Evolutionary conservation across 2,113 vertebrate species (phyloP), one percentile per base, ranked within the genome.

Genomic region (Dicrurus megarhynchus): DNA sequence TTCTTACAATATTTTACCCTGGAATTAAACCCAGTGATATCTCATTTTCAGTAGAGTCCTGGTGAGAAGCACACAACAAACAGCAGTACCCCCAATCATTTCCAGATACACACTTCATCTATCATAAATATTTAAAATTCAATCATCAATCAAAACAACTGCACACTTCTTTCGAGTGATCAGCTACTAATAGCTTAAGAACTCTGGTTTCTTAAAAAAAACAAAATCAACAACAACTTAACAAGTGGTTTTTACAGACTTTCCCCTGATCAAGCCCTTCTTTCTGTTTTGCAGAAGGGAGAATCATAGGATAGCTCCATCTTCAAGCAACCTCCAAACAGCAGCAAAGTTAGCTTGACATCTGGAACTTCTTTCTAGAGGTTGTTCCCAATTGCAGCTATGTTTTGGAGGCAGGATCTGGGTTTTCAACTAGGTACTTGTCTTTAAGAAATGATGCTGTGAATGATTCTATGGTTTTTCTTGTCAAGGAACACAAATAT

Each of bases 111-210:
- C 59, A 61, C 90, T 97, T 83, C 80, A 96, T 97, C 89, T 33
- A 32, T 92, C 95, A 92, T 87, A 93, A 95, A 96, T 96, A 94
- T 89, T 97, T 97, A 97, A 97, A 97, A 96, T 95, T 92, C 91
- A 97, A 75, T 88, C 90, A 89, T 97, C 96, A 97, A 93, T 96
- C 95, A 95, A 86, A 97, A 76, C 74, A 96, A 81, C 90, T 93
- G 69, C 87, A 90, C 68, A 71, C 52, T 97, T 89, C 42, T 77
- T 97, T 94, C 74, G 68, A 95, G 94, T 97, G 96, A 97, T 97
- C 96, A 97, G 74, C 73, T 39, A 65, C 81, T 96, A 94, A 96
- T 79, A 95, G 93, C 95, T 91, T 63, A 71, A 78, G 87, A 92
- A 96, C 70, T 95, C 32, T 79, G 89, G 42, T 53, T 89, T 94